A percentile compares a stretch with the other conserved stretches of the same genome.
Evolutionary conservation across 1,140 invertebrate species (phyloP).

Genomic region (Drepana arcuata): DNA sequence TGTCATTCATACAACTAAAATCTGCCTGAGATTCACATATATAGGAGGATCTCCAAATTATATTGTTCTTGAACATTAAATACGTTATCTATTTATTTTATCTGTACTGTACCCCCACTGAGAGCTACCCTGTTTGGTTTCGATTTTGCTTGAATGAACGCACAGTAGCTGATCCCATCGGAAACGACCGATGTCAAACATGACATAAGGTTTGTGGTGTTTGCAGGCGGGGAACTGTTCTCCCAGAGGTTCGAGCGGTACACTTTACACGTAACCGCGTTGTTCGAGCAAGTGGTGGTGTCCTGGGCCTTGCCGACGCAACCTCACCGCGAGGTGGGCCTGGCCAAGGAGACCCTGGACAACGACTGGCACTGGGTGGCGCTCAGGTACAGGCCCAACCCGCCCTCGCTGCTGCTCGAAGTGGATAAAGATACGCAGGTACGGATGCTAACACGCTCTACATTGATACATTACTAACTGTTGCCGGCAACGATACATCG

Average conservation of each 20-base stretch:
- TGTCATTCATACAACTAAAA: too few species aligned
- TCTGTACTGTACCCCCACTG: too few species aligned
- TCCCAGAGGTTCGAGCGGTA: slow-evolving; percentile 78
- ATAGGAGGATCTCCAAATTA: too few species aligned
- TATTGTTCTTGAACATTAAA: too few species aligned
- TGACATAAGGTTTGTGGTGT: too few species aligned
- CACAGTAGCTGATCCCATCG: too few species aligned
- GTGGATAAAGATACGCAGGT: slow-evolving; percentile 60
- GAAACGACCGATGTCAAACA: too few species aligned
- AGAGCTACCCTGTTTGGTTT: too few species aligned
- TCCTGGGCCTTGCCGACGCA: slow-evolving; percentile 74
- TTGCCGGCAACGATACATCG: too few species aligned
- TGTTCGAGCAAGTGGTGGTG: slow-evolving; percentile 79
- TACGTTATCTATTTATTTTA: too few species aligned
- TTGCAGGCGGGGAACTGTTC: slow-evolving; percentile 79
- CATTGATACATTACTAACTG: too few species aligned
- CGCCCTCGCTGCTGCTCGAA: slow-evolving; percentile 54
- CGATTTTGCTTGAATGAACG: neutral
- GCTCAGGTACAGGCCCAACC: slow-evolving; percentile 72
- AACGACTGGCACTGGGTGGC: slow-evolving; percentile 88
- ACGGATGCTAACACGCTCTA: neutral
- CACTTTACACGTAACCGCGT: slow-evolving; percentile 77
- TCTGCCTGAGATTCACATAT: too few species aligned
- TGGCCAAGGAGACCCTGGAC: slow-evolving; percentile 80
- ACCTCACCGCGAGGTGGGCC: slow-evolving; percentile 74